phyloP scores from a whole-genome alignment of 1,140 invertebrate genomes.

The Cydia pomonella region DNA sequence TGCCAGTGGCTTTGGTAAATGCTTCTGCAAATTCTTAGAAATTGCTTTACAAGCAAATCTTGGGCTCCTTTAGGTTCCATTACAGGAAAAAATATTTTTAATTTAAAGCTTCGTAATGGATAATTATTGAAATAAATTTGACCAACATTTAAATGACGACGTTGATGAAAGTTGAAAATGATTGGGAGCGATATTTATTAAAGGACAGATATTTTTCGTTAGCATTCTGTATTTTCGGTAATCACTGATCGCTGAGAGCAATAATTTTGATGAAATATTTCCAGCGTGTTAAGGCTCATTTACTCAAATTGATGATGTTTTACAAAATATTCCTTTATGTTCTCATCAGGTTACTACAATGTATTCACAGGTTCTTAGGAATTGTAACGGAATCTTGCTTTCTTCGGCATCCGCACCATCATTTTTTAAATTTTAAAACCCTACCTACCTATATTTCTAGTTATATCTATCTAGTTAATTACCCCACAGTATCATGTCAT shows the following conservation, averaged over 20 bases:
- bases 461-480: too few relatives aligned
- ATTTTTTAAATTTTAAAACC: too few relatives aligned
- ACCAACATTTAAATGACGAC: not conserved
- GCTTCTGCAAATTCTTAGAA: too few relatives aligned
- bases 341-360: too few relatives aligned
- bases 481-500: too few relatives aligned
- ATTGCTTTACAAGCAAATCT: too few relatives aligned
- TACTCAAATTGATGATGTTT: not conserved
- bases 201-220: conserved; percentile 10
- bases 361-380: not conserved
- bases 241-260: conserved; percentile 12
- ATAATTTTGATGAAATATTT: conserved; percentile 22
- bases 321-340: not conserved
- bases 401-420: too few relatives aligned
- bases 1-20: too few relatives aligned
- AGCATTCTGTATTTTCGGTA: conserved; percentile 11
- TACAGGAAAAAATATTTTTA: too few relatives aligned
- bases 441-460: too few relatives aligned
- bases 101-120: not conserved
- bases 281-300: not conserved
- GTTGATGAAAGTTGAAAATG: not conserved
- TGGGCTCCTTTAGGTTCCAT: too few relatives aligned
- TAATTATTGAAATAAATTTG: not conserved
- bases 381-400: not conserved
- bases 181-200: conserved; percentile 1